These are phyloP conservation scores for Pelecanoides urinatrix DNA, from an alignment of 2,113 vertebrate genomes.

Conservation along the genomic window DNA sequence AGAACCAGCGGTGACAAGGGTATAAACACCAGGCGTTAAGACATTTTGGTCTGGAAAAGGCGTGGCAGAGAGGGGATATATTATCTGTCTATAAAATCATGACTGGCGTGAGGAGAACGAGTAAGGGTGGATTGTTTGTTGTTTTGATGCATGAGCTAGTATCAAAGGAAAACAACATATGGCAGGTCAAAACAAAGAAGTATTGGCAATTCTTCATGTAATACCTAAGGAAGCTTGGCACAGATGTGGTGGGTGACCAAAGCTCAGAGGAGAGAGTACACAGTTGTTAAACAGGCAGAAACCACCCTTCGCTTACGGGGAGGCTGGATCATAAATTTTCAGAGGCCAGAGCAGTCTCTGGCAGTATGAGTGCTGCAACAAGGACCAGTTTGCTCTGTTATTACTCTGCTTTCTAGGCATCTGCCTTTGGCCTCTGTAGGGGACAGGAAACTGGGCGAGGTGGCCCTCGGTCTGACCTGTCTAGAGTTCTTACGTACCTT, in stretches of 20 bases:
- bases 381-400: background rate
- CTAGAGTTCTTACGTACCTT: background rate
- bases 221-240: background rate
- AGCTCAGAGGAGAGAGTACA: background rate
- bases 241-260: background rate
- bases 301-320: background rate
- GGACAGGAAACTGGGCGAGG: background rate
- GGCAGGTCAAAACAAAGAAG: background rate
- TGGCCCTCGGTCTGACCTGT: background rate
- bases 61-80: background rate
- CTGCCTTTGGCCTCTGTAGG: background rate
- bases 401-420: background rate
- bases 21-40: too few relatives aligned
- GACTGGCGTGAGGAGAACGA: accelerated
- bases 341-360: background rate
- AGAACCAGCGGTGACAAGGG: background rate
- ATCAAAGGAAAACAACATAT: background rate
- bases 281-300: background rate
- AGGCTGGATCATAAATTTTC: background rate
- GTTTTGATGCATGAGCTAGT: accelerated
- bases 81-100: background rate
- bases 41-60: background rate
- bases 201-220: background rate
- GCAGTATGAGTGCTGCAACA: accelerated
- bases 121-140: accelerated